Evolutionary conservation across 1,140 invertebrate genomes (phyloP).

Genomic region (Archegozetes longisetosus): DNA sequence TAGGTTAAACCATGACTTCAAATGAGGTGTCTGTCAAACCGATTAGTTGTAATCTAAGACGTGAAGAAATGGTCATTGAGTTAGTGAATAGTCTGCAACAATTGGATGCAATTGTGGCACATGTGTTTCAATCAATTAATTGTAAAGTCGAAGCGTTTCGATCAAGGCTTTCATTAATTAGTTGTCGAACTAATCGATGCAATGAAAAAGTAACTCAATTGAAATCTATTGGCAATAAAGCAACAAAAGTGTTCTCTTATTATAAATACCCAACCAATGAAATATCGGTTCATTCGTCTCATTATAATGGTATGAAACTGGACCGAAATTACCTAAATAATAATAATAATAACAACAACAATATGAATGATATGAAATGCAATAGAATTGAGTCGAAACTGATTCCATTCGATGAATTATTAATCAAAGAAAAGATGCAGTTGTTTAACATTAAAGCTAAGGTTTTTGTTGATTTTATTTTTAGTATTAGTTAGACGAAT

Average conservation of each 20-base stretch:
- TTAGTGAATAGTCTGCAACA: not conserved
- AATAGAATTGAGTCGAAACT: not conserved
- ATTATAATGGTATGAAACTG: not conserved
- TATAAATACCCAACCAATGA: conserved; percentile 1
- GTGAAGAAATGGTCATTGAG: conserved; percentile 3
- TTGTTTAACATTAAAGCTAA: not conserved
- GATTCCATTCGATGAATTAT: conserved; percentile 11
- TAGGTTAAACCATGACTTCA: no score
- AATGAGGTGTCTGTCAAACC: not conserved
- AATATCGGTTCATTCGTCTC: not conserved
- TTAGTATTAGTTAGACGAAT: no score
- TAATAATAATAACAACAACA: no score
- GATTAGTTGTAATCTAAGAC: not conserved
- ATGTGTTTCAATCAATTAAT: conserved; percentile 1
- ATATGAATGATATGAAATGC: not conserved
- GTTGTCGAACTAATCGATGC: not conserved
- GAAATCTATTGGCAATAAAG: not conserved
- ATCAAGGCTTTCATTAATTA: not conserved
- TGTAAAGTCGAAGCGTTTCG: not conserved
- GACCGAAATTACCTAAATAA: not conserved
- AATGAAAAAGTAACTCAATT: not conserved
- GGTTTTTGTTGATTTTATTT: no score
- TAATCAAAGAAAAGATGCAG: conserved; percentile 4
- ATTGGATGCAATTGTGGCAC: not conserved
- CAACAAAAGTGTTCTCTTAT: not conserved